Evolutionary conservation across 92 coral and sea anemone species (phyloP).

Genomic region (Epizoanthus stellaris): DNA sequence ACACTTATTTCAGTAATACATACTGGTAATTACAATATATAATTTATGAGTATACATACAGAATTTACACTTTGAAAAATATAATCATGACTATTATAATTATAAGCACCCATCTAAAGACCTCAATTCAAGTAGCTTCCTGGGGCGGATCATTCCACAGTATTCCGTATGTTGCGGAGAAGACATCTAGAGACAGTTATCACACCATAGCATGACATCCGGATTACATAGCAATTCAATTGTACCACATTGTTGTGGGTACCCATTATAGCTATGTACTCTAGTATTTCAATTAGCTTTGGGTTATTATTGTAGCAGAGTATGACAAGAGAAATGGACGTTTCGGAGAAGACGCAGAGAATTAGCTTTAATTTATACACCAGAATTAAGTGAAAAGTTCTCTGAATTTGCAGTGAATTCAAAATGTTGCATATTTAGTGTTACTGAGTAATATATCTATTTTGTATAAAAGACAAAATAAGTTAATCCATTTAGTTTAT

Average conservation of each 20-base stretch:
- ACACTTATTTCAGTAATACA: too few relatives aligned
- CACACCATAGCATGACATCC: background rate
- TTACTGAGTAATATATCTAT: slow-evolving; percentile 18
- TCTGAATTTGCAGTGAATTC: slow-evolving; percentile 25
- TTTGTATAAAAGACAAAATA: slow-evolving; percentile 17
- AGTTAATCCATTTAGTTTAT: background rate
- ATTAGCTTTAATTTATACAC: slow-evolving; percentile 10
- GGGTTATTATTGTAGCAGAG: background rate
- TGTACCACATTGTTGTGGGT: background rate
- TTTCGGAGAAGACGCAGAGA: slow-evolving; percentile 31
- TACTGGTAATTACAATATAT: too few relatives aligned
- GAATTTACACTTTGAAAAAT: too few relatives aligned
- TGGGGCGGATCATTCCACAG: too few relatives aligned
- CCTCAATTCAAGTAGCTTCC: too few relatives aligned
- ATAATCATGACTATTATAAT: too few relatives aligned
- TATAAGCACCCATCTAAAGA: too few relatives aligned
- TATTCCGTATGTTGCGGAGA: too few relatives aligned
- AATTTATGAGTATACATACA: too few relatives aligned
- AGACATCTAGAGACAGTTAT: too few relatives aligned
- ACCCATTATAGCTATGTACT: background rate
- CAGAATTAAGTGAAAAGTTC: slow-evolving; percentile 30
- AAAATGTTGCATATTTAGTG: slow-evolving; percentile 3
- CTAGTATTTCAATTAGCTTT: slow-evolving; percentile 1
- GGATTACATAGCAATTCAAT: slow-evolving; percentile 13
- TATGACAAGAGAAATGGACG: background rate